Base-by-base conservation (phyloP, 2,888 invertebrate species). In the Drosophila kanekoi region DNA sequence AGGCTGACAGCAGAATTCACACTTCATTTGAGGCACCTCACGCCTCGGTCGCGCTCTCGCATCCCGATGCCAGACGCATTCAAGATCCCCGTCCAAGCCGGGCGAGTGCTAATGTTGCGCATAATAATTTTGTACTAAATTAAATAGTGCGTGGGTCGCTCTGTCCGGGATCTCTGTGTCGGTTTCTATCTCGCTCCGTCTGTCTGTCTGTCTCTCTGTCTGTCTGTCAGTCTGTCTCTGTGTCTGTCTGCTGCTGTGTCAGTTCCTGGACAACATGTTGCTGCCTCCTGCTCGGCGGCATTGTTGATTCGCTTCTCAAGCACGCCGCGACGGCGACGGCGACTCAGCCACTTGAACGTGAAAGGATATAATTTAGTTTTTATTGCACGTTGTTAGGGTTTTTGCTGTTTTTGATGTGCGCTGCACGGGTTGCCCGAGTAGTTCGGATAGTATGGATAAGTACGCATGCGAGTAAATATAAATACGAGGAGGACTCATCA, bases 91-190 rank as follows among this genome's bases (percentile, higher is more conserved):
- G 10, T 56, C 51, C 43, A 63, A 18, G 37, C 53, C 57, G 54
- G 53, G 41, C 79, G 79, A 81, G 83, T 87, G 89, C 89, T 89
- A 89, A 86, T 86, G 86, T 83, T 70, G 89, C 89, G 84, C 89
- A 89, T 89, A 86, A 89, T 88, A 88, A 86, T 86, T 86, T 89
- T 83, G 88, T 86, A 81, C 88, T 72, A 89, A 88, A 89, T 86
- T 86, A 86, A 89, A 86, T 88, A 86, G 87, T 86, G 88, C 88
- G 89, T 86, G 86, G 89, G 89, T 74, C 80, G 85, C 54, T 43
- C 61, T 23, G 59, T 54, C 40, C 44, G 53, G 14, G 6, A 18
- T 16, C 54, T 53, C 28, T 37, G 10, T 28, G 45, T 53, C 32
- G n/a, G 41, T 20, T 35, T 49, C 23, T 44, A 37, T 47, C 40